Base-by-base conservation (phyloP, 2,113 vertebrate species). In the Mionectes macconnelli region DNA sequence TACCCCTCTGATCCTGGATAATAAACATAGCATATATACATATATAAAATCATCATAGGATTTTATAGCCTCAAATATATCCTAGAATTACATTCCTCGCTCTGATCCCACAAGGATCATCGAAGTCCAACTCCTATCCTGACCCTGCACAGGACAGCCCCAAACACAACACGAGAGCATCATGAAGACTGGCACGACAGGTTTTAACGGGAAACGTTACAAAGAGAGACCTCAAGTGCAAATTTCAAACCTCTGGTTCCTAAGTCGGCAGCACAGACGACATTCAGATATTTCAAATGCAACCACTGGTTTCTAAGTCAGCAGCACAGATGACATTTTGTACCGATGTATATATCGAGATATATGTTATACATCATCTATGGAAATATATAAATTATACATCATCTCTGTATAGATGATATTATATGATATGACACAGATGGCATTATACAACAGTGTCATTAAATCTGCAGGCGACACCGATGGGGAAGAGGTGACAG, bases 141-240 rank as follows among this genome's bases (percentile, higher is more conserved):
- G 56, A 56, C 56, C 24, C 21, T 33, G 50, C 57, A 35, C 25
- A 16, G 64, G 31, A 52, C 27, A 45, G 3, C 11, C 42, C 18
- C 52, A 57, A 10, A 73, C 2, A 28, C 3, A 44, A 44, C 75
- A 16, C 44, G 86, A 62, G 73, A 73, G 39, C 6, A 2, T 4
- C 8, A 22, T 2, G 21, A 16, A 50, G 0, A 14, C 7, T 18
- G 42, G 17, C 28, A 1, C 1, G 18, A 25, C 2, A 12, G 50
- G 6, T 28, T 52, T 33, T 5, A 31, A 31, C 0, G 7, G 68
- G 37, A 42, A 64, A 66, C 6, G 22, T 4, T 30, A 64, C 44
- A 33, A 66, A 49, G 21, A 24, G 1, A 1, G 1, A 4, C 10
- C 62, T 25, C n/a, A 45, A 83, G 37, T 6, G 37, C 15, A 67